These are phyloP conservation scores for Phymorhynchus buccinoides DNA, from an alignment of 1,140 invertebrate genomes.

Conservation along the genomic window DNA sequence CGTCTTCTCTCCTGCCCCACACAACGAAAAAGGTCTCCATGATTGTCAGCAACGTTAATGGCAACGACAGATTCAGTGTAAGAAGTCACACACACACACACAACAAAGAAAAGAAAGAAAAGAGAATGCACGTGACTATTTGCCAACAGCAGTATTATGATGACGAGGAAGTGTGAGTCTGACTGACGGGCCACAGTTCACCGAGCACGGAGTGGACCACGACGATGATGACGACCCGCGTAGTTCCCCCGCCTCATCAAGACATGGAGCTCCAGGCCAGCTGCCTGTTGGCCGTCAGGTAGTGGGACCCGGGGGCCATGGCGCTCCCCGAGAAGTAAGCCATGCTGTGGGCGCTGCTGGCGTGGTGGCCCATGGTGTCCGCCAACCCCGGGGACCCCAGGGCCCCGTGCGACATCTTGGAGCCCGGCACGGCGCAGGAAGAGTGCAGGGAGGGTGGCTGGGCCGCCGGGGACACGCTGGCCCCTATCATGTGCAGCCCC, in stretches of 20 bases:
- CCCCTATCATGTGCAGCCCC: constrained; percentile 40
- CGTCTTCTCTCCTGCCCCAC: too few relatives aligned
- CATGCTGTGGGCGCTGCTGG: constrained; percentile 52
- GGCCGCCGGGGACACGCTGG: constrained; percentile 10
- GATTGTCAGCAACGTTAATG: too few relatives aligned
- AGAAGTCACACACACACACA: too few relatives aligned
- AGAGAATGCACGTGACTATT: background rate
- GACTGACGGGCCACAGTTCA: too few relatives aligned
- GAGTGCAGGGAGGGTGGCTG: constrained; percentile 45
- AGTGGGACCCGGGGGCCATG: constrained; percentile 61
- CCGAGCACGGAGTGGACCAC: too few relatives aligned
- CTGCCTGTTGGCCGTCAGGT: constrained; percentile 65
- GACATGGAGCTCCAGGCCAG: constrained; percentile 49
- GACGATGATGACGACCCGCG: background rate
- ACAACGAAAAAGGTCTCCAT: too few relatives aligned
- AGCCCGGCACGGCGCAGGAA: constrained; percentile 50
- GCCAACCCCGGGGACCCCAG: constrained; percentile 51
- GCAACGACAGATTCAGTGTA: too few relatives aligned
- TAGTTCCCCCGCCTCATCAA: background rate
- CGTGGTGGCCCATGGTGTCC: constrained; percentile 52
- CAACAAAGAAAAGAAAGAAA: background rate
- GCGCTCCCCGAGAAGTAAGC: constrained; percentile 57
- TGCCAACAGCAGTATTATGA: too few relatives aligned
- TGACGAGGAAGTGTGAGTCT: too few relatives aligned
- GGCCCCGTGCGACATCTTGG: constrained; percentile 52